Base-by-base conservation (phyloP, 2,797 vertebrate genomes). In the Melanotaenia parkinsoni region DNA sequence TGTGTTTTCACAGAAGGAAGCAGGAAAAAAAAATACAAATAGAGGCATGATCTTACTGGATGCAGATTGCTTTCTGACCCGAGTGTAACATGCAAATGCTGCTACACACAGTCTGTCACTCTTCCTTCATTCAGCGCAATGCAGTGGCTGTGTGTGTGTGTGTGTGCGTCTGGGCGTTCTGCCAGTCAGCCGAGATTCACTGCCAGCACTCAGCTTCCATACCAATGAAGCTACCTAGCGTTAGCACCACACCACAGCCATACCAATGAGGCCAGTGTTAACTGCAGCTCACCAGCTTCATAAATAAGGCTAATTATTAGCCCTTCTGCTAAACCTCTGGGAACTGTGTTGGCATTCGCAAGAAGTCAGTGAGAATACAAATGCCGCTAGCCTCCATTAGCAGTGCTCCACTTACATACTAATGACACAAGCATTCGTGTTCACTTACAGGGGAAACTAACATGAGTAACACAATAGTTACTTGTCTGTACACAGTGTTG, bases 151-250 rank as follows among this genome's bases (percentile, higher is more conserved):
- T 67, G 65, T 65, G 70, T 35, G 70, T 59, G 64, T 67, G 32
- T 66, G 37, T 78, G 63, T 67, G 72, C 68, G 50, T 72, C 76
- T 76, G 72, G 89, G 89, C 89, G 11, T 61, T 26, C 26, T 76
- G 88, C 88, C 91, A 92, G 83, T 85, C 81, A 88, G 82, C 38
- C 5, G 38, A 79, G 81, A 83, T 80, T 84, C 83, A 84, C 85
- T 70, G 81, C 71, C 81, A 76, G 80, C 74, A 50, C 86, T 83
- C 84, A 50, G 76, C 79, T 80, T 81, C 67, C 88, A 90, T 89
- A 84, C 85, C 76, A 88, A 85, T 90, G 89, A 90, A 78, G 70
- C 81, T 68, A 77, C 67, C 77, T 78, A 65, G 37, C 60, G 37
- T 82, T 86, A 83, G 78, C 76, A 0, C 63, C 73, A 38, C 62